Evolutionary conservation across 2,888 invertebrate genomes (phyloP), one percentile per base, ranked within the genome.

Genomic region (Euzophera pinguis): DNA sequence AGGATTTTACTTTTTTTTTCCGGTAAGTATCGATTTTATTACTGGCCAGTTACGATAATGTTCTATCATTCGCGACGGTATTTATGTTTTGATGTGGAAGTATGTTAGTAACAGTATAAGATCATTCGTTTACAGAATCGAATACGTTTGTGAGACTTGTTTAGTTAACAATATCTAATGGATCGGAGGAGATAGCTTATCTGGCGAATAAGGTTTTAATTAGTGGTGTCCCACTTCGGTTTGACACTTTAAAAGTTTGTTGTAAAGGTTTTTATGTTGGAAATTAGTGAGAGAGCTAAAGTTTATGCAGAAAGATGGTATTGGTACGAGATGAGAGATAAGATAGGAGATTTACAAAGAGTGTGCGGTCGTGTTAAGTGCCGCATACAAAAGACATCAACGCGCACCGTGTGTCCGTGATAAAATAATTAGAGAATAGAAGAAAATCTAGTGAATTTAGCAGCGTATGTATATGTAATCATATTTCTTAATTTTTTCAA

Each of bases 381-480:
- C 61, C 57, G 57, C 67, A 65, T 83, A 85, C 74, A 84, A 84
- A 88, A 88, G 88, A 88, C 71, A 75, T 86, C 80, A 84, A 89
- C 87, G 87, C 72, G 78, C 74, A 62, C 65, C 67, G 68, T 57
- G 58, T 65, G 59, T 64, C 55, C 56, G 51, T 53, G 50, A 47
- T 43, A 59, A 14, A 39, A 39, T 16, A 39, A 16, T 1, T 39
- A 39, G 14, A 16, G 16, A 8, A 39, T 39, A 16, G 39, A 39
- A 39, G 13, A 14, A 14, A 38, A 38, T 32, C 13, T 14, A 39
- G 0, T 16, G 14, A 8, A 2, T 9, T 1, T 9, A 7, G 1
- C 6, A 14, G 8, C 7, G 3, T 16, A 39, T 4, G 10, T 12
- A 3, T 14, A 13, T 6, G 1, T 10, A 7, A 12, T 14, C 16